These are phyloP conservation scores for Pardosa pseudoannulata DNA, from an alignment of 2,888 invertebrate genomes.

Conservation along the genomic window DNA sequence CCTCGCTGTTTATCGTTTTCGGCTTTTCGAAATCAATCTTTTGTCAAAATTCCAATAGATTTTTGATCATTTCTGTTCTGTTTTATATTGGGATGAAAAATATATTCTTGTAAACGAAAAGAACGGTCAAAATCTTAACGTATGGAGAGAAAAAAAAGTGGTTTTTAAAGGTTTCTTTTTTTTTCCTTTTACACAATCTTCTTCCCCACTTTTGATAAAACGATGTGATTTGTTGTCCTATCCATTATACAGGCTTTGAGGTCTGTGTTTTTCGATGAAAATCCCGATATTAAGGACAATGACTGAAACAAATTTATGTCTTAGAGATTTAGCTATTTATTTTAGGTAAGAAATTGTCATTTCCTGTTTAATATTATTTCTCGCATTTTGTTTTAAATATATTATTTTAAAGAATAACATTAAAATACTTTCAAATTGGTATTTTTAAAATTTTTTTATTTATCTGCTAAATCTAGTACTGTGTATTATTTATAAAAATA, in stretches of 20 bases:
- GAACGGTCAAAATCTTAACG: background rate
- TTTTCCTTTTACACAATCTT: background rate
- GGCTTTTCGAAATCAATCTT: background rate
- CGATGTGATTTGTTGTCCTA: background rate
- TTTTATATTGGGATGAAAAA: background rate
- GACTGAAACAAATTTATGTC: no score
- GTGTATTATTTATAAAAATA: no score
- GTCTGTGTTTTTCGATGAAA: background rate
- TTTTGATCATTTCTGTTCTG: background rate
- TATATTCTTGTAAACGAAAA: background rate
- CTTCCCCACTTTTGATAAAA: background rate
- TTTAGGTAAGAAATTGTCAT: no score
- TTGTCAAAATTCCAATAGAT: conserved; percentile 4
- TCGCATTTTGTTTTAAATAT: no score
- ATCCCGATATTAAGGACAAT: no score
- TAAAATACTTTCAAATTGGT: no score
- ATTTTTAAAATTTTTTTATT: no score
- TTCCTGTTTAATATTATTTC: no score
- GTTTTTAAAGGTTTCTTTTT: background rate
- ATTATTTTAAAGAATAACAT: no score
- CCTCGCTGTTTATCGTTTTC: background rate
- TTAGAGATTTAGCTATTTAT: no score
- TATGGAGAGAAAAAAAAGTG: background rate
- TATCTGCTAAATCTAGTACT: no score
- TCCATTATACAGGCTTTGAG: background rate